Evolutionary conservation across 2,888 invertebrate genomes (phyloP).

Genomic region (Blera fallax): DNA sequence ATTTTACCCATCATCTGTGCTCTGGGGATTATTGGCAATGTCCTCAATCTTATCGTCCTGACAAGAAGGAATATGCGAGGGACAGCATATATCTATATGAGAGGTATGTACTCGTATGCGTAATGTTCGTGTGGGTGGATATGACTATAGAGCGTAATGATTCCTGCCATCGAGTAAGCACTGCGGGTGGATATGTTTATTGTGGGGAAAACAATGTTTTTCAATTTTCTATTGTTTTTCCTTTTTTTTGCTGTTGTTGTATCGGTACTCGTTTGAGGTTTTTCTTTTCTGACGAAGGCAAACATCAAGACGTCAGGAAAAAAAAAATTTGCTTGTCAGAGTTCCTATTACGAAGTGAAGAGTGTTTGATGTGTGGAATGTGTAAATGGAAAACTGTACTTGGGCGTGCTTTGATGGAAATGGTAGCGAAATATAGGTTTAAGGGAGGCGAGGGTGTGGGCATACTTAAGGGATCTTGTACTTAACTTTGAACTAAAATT

Average conservation of each 20-base stretch:
- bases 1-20: conserved; percentile 87
- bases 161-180: background rate
- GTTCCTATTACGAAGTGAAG: background rate
- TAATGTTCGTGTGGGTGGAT: background rate
- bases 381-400: conserved; percentile 9
- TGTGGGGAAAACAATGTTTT: conserved; percentile 1
- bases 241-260: background rate
- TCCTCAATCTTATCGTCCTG: conserved; percentile 89
- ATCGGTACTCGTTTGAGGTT: background rate
- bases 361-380: background rate
- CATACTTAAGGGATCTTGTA: background rate
- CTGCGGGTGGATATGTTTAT: background rate
- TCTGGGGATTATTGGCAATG: conserved; percentile 89
- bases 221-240: conserved; percentile 2
- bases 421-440: background rate
- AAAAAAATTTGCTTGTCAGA: background rate
- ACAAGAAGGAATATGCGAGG: conserved; percentile 90
- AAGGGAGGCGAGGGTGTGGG: background rate
- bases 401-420: background rate
- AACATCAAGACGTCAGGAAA: background rate
- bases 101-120: conserved; percentile 83
- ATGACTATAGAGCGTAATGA: background rate
- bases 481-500: background rate
- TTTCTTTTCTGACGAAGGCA: background rate
- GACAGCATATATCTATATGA: conserved; percentile 90